A percentile compares a stretch with the other conserved stretches of the same genome.
Conservation (phyloP, 2,113 vertebrate species). For the Phrynosoma blainvillii region DNA sequence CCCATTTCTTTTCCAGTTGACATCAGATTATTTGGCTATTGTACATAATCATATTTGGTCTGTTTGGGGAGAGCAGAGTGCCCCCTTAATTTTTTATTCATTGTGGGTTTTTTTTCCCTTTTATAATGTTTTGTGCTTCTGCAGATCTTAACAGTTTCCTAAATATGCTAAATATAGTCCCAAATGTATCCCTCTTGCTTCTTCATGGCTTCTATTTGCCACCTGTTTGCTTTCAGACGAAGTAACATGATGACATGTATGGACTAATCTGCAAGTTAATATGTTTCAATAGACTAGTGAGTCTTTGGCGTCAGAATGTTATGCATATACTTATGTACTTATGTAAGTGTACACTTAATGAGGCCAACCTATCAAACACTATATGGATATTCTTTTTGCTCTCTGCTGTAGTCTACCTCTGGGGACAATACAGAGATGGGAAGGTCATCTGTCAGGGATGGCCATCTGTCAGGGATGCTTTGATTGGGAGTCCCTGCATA, state of each 20-base stretch:
- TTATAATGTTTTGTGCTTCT: not conserved
- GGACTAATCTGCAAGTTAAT: not conserved
- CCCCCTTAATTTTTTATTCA: not conserved
- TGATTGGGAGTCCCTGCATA: too few species aligned
- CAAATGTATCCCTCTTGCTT: not conserved
- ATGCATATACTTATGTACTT: not conserved
- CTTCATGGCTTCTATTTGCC: not conserved
- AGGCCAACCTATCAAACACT: not conserved
- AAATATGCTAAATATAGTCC: not conserved
- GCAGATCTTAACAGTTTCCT: not conserved
- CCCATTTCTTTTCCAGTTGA: not conserved
- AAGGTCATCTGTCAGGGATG: too few species aligned
- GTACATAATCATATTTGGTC: not conserved
- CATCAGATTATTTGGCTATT: not conserved
- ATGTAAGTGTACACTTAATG: not conserved
- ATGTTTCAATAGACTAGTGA: too few species aligned
- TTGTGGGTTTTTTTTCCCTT: not conserved
- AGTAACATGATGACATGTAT: not conserved
- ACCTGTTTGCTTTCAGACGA: not conserved
- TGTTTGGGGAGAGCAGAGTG: too few species aligned
- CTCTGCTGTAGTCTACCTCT: not conserved
- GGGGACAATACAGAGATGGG: not conserved
- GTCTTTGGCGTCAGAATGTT: too few species aligned
- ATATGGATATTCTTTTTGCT: not conserved
- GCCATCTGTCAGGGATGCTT: too few species aligned